Evolutionary conservation across 2,797 vertebrate genomes (phyloP).

Genomic region (Orestias chungarensis): DNA sequence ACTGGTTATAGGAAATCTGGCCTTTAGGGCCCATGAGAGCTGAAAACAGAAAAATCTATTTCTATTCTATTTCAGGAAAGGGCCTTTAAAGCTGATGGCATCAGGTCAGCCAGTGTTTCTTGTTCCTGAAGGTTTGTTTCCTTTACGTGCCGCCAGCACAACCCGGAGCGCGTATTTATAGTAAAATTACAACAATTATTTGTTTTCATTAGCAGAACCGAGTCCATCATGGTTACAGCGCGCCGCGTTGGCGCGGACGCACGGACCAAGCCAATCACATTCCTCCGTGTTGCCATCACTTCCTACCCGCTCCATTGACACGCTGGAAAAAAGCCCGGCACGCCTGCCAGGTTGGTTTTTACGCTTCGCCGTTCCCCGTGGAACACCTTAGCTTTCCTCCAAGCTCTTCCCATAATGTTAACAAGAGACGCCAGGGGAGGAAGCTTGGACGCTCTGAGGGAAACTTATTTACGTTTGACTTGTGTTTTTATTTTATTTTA

Average conservation of each 20-base stretch:
- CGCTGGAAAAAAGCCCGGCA: slow-evolving; percentile 74
- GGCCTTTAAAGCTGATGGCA: neutral
- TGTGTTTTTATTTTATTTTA: too few species aligned
- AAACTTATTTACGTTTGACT: slow-evolving; percentile 49
- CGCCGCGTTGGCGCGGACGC: slow-evolving; percentile 50
- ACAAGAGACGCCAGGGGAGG: slow-evolving; percentile 58
- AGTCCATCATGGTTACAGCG: slow-evolving; percentile 36
- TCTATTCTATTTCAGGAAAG: too few species aligned
- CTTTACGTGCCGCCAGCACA: neutral
- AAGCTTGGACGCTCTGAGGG: slow-evolving; percentile 30
- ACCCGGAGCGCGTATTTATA: slow-evolving; percentile 34
- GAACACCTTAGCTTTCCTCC: slow-evolving; percentile 68
- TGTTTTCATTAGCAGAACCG: slow-evolving; percentile 3
- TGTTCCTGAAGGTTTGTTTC: neutral
- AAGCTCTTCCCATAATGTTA: slow-evolving; percentile 76
- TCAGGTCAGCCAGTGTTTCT: neutral
- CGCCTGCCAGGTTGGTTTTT: slow-evolving; percentile 59
- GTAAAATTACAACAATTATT: neutral
- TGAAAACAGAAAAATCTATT: too few species aligned
- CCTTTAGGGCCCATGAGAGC: too few species aligned
- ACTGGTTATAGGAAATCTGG: too few species aligned
- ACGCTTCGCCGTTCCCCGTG: slow-evolving; percentile 69
- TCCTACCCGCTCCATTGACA: slow-evolving; percentile 65
- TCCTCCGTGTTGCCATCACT: slow-evolving; percentile 57
- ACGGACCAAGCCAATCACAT: slow-evolving; percentile 61